phyloP scores from a whole-genome alignment of 2,888 invertebrate species.

The Ophion costatus region DNA sequence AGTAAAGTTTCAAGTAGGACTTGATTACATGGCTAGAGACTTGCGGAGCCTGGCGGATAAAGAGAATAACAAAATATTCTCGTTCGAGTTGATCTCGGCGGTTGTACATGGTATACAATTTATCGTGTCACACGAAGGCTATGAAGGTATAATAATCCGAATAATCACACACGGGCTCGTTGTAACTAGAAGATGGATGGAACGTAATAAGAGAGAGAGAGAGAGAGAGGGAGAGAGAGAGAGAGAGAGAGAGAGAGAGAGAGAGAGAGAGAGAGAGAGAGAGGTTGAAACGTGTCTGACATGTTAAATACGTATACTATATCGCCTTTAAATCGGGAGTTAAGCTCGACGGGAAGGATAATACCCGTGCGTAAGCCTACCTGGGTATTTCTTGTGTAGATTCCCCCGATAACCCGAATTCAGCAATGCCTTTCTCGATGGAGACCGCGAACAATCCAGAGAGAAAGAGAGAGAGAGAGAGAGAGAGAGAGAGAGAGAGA shows the following conservation, averaged over 20 bases:
- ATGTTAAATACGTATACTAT: constrained; percentile 49
- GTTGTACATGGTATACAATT: not conserved
- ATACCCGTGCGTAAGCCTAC: constrained; percentile 47
- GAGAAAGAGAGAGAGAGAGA: not conserved
- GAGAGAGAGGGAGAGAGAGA: not conserved
- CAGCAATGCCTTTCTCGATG: constrained; percentile 72
- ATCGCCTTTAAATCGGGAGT: constrained; percentile 47
- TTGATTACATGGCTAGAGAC: constrained; percentile 1
- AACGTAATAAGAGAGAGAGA: constrained; percentile 19
- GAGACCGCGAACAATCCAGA: not conserved
- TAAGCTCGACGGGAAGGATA: constrained; percentile 38
- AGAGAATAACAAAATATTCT: constrained; percentile 10
- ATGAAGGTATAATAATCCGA: not conserved
- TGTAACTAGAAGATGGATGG: constrained; percentile 9
- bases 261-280: not conserved
- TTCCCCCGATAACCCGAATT: constrained; percentile 77
- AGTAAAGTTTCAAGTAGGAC: not conserved
- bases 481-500: constrained; percentile 39
- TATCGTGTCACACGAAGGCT: constrained; percentile 17
- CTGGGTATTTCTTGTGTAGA: constrained; percentile 47
- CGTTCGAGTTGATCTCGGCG: constrained; percentile 5
- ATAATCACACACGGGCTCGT: constrained; percentile 25
- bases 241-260: not conserved
- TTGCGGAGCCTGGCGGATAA: not conserved
- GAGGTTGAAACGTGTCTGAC: constrained; percentile 50